Evolutionary conservation across 2,888 invertebrate genomes (phyloP), one percentile per base, ranked within the genome.

Genomic region (Chloroclystis v-ata): DNA sequence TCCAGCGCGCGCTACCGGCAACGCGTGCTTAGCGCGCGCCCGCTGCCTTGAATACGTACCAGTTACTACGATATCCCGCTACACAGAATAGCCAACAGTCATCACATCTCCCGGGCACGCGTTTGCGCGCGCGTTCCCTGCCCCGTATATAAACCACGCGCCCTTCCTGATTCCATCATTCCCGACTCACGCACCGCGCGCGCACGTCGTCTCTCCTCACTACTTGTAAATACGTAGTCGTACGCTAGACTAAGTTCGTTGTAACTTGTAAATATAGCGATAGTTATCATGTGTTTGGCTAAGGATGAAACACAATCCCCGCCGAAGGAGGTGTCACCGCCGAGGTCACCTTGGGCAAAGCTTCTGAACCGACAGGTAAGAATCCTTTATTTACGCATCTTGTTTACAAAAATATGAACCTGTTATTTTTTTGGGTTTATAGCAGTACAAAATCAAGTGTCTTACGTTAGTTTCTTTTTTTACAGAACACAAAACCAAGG

Each of bases 261-360:
- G 65, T 74, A 72, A 69, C 71, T 72, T 69, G 66, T 74, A 72
- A 69, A 71, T 72, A 67, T 59, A 54, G 49, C 56, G 67, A 67
- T 53, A 57, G 50, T 67, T 63, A 78, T 72, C 56, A 90, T 90
- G 90, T 90, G 90, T 82, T 78, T 89, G 65, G 76, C 79, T 75
- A 89, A 89, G 75, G 83, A 87, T 67, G 74, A 79, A 59, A 74
- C 74, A 51, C 72, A 80, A 61, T 82, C 86, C 51, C 81, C 82
- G 63, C 75, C 73, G 61, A 82, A 80, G 68, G 82, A 84, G 78
- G 78, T 69, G 52, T 65, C 66, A 54, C 76, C 86, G 49, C 89
- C 89, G 56, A 86, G 85, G 52, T 89, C 90, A 47, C 90, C 90
- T 46, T 90, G 89, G 89, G 83, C 89, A 58, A 89, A 90, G 79